A percentile compares a stretch with the other conserved stretches of the same genome.
Evolutionary conservation across 2,113 vertebrate genomes (phyloP).

Genomic region (Rhynchopsitta pachyrhyncha): DNA sequence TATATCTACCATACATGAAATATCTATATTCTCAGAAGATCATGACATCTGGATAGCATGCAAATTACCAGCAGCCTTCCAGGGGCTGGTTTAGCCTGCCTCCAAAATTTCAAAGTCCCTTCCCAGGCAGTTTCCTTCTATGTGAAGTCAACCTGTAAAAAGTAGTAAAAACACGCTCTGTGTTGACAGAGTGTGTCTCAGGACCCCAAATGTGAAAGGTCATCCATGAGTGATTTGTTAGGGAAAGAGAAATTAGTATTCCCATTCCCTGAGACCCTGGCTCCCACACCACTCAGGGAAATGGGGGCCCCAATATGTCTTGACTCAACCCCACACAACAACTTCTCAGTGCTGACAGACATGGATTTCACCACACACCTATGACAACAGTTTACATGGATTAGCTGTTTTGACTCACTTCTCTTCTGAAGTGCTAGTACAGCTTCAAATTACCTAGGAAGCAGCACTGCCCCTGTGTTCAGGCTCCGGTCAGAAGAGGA

Average conservation of each 20-base stretch:
- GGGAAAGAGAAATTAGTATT: not conserved
- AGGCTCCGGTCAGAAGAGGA: not conserved
- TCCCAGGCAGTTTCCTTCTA: not conserved
- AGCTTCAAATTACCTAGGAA: not conserved
- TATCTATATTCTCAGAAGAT: not conserved
- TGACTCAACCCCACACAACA: not conserved
- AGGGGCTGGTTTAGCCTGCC: not conserved
- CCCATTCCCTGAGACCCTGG: not conserved
- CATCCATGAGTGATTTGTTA: not conserved
- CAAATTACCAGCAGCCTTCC: not conserved
- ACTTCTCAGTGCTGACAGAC: not conserved
- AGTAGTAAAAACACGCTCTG: not conserved
- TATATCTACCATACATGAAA: not conserved
- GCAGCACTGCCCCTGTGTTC: not conserved
- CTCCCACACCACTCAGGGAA: not conserved
- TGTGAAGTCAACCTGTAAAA: not conserved
- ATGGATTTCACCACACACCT: not conserved
- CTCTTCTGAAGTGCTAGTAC: constrained; percentile 1
- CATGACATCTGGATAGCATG: not conserved
- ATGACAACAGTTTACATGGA: not conserved
- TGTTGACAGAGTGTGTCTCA: rapidly evolving
- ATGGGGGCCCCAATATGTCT: not conserved
- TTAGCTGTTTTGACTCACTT: constrained; percentile 7
- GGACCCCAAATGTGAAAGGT: not conserved
- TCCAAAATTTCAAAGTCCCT: not conserved